Evolutionary conservation across 2,888 invertebrate species (phyloP), one percentile per base, ranked within the genome.

Genomic region (Idaea dimidiata): DNA sequence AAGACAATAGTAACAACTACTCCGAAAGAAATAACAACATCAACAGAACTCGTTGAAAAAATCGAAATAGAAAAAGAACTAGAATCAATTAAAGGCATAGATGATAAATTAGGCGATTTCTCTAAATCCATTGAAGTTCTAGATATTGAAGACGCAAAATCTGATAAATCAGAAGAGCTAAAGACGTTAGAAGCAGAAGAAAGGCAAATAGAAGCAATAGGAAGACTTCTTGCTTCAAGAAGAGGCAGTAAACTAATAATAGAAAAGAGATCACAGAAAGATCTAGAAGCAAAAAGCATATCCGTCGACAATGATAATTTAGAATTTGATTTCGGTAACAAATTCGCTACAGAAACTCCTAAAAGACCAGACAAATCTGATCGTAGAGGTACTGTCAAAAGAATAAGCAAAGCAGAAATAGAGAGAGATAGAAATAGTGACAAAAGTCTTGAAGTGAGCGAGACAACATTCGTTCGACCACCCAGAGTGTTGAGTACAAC

Each of bases 141-240:
- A 16, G 87, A 92, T 54, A 80, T 93, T 57, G 91, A 92, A 73
- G 92, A 92, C 58, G 79, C 81, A 0, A 87, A 86, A 69, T 81
- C 80, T 0, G 89, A 90, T 1, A 92, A 88, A 66, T 62, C 78
- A 61, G 72, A 88, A 0, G 83, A 91, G 70, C 70, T 87, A 0
- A 93, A 87, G 75, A 87, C 87, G 57, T 76, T 93, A 58, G 88
- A 92, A 73, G 92, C 93, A 0, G 93, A 93, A 77, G 93, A 93
- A 61, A 84, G 81, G 60, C 93, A 93, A 70, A 93, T 93, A 54
- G 93, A 93, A 76, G 93, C 88, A 31, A 91, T 93, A 24, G 93
- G 93, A 0, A 82, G 93, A 66, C 76, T 92, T 16, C 61, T 93
- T 68, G 91, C 91, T 1, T 84, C 88, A 0, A 82, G 85, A 61